A percentile compares a stretch with the other conserved stretches of the same genome.
Conservation (phyloP, 2,797 vertebrate genomes). For the Schizopygopsis malacanthus region DNA sequence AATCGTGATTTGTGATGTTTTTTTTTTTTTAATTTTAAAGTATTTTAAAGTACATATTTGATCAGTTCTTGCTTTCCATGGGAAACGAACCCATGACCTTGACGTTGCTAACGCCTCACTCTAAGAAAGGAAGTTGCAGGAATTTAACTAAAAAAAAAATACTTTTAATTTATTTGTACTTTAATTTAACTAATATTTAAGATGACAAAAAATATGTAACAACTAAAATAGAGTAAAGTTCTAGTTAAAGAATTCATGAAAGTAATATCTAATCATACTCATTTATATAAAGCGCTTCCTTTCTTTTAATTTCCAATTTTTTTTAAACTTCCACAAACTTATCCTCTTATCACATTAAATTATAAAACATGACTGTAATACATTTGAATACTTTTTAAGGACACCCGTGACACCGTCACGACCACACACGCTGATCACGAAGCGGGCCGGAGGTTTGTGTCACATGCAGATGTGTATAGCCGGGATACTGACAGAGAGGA, state of each 20-base stretch:
- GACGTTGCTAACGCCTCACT: too few species aligned
- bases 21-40: too few species aligned
- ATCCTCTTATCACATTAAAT: not conserved
- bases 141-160: too few species aligned
- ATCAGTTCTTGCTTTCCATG: not conserved
- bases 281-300: not conserved
- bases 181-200: not conserved
- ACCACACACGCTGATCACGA: conserved; percentile 27
- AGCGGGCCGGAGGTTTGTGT: conserved; percentile 73
- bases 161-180: too few species aligned
- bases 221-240: not conserved
- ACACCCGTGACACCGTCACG: conserved; percentile 13
- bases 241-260: not conserved
- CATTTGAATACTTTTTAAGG: conserved; percentile 16
- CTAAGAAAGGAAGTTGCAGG: too few species aligned
- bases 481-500: conserved; percentile 80
- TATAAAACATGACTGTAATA: not conserved
- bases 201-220: not conserved
- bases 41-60: not conserved
- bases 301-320: not conserved
- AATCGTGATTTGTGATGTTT: not conserved
- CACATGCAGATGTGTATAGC: conserved; percentile 74
- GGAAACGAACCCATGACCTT: too few species aligned
- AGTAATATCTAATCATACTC: not conserved
- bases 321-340: not conserved